Evolutionary conservation across 2,797 vertebrate species (phyloP).

Genomic region (Onychomys torridus): DNA sequence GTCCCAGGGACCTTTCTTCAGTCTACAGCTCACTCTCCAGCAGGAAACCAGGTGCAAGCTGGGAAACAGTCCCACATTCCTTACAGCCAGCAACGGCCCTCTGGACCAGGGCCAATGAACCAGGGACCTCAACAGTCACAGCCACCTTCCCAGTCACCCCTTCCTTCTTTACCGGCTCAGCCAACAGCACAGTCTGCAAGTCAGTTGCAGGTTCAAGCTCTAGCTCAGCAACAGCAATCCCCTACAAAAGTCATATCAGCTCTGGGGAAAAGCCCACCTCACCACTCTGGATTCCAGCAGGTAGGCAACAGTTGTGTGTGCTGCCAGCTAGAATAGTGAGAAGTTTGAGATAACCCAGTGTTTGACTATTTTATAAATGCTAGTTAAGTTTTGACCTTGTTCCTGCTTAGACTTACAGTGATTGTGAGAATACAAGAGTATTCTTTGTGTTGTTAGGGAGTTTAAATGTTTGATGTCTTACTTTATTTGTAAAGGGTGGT

Average conservation of each 20-base stretch:
- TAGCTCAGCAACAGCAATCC: conserved; percentile 94
- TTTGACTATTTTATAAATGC: background rate
- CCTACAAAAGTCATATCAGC: conserved; percentile 94
- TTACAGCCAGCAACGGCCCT: conserved; percentile 99
- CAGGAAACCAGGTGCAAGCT: conserved; percentile 92
- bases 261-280: conserved; percentile 95
- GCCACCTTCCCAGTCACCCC: conserved; percentile 91
- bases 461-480: background rate
- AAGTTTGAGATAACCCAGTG: background rate
- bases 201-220: conserved; percentile 92
- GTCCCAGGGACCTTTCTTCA: conserved; percentile 96
- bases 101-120: conserved; percentile 92
- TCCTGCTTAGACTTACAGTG: background rate
- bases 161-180: conserved; percentile 90
- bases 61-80: conserved; percentile 99
- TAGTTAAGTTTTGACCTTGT: background rate
- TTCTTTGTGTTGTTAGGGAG: conserved; percentile 4
- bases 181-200: conserved; percentile 90
- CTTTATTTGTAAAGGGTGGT: background rate
- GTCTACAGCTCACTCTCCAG: conserved; percentile 92
- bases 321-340: background rate
- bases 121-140: conserved; percentile 90
- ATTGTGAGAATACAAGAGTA: background rate
- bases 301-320: conserved; percentile 81
- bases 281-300: conserved; percentile 96